phyloP scores from a whole-genome alignment of 2,113 vertebrate genomes.

The Aix galericulata region DNA sequence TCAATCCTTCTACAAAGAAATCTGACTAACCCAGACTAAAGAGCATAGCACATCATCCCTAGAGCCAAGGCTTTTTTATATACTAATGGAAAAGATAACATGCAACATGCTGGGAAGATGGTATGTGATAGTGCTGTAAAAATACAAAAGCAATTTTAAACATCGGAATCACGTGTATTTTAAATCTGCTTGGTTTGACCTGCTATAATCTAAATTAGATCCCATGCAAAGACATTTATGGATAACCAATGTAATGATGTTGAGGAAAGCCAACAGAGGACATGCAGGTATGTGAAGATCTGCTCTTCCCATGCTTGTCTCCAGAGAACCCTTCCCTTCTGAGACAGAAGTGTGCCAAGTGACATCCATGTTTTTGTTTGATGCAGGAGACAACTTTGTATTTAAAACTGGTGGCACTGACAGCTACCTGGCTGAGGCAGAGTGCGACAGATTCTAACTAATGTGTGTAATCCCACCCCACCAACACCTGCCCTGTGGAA shows the following conservation, averaged over 20 bases:
- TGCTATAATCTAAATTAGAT: constrained; percentile 3
- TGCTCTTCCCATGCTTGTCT: background rate
- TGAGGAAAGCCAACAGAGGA: background rate
- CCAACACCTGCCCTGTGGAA: too few species aligned
- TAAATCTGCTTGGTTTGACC: constrained; percentile 1
- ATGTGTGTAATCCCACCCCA: too few species aligned
- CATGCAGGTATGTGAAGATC: background rate
- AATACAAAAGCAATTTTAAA: constrained; percentile 28
- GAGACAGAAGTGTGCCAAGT: too few species aligned
- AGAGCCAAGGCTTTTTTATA: background rate
- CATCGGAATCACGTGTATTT: background rate
- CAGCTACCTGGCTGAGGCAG: too few species aligned
- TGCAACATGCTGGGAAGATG: constrained; percentile 18
- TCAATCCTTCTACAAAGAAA: background rate
- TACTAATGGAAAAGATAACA: background rate
- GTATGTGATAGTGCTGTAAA: background rate
- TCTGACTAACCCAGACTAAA: background rate
- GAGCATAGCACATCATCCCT: background rate
- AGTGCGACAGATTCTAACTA: too few species aligned
- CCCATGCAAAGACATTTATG: background rate
- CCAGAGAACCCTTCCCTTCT: background rate
- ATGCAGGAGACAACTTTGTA: background rate
- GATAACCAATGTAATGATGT: background rate
- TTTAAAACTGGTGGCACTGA: background rate
- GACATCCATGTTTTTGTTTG: background rate